Evolutionary conservation across 2,113 vertebrate genomes (phyloP).

Genomic region (Chionodraco myersi): DNA sequence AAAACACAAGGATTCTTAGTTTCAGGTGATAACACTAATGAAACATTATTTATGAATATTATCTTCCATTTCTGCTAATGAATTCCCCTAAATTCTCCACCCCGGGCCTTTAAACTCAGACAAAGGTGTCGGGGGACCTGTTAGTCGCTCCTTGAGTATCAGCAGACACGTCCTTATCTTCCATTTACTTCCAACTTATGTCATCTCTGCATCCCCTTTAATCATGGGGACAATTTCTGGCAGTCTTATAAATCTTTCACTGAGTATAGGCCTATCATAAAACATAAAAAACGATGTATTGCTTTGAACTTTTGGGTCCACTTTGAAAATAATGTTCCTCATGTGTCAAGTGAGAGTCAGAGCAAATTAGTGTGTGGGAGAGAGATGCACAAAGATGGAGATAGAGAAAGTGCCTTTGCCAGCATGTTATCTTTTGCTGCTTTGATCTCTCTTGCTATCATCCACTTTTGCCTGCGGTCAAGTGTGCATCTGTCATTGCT

Average conservation of each 20-base stretch:
- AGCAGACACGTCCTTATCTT: not conserved
- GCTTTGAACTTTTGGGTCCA: conserved; percentile 46
- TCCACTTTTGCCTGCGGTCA: conserved; percentile 55
- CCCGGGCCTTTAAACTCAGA: not conserved
- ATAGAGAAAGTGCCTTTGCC: conserved; percentile 26
- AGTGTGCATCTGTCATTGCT: conserved; percentile 68
- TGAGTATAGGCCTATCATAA: conserved; percentile 16
- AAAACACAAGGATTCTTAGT: no score
- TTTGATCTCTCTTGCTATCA: conserved; percentile 67
- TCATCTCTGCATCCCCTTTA: conserved; percentile 25
- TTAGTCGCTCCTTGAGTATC: not conserved
- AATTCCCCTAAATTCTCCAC: no score
- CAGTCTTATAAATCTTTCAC: conserved; percentile 30
- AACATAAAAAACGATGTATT: conserved; percentile 6
- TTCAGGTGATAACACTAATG: no score
- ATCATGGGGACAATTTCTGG: conserved; percentile 30
- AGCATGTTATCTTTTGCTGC: conserved; percentile 43
- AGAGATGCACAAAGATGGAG: conserved; percentile 17
- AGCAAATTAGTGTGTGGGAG: conserved; percentile 23
- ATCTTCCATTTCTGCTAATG: no score
- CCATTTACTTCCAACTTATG: not conserved
- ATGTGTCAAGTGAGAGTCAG: conserved; percentile 20
- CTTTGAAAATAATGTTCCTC: conserved; percentile 26
- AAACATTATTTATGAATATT: no score
- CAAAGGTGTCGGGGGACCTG: not conserved